phyloP scores from a whole-genome alignment of 2,888 invertebrate genomes.

The Macaria liturata region DNA sequence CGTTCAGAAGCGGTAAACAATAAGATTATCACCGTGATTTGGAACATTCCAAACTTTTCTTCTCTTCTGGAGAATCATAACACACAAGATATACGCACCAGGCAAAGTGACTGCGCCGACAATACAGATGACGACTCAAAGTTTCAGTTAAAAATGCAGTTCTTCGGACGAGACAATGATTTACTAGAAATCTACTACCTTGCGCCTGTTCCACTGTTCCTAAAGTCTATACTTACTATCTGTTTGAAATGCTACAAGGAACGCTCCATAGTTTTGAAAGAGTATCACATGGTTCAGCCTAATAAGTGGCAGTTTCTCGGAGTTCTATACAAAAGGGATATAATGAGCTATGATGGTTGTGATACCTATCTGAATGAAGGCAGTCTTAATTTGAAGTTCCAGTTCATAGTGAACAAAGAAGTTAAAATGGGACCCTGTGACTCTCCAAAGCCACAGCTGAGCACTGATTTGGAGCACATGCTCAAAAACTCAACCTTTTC shows the following conservation, averaged over 20 bases:
- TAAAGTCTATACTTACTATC: constrained; percentile 68
- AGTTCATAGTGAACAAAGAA: constrained; percentile 71
- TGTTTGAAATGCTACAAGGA: constrained; percentile 72
- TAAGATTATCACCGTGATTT: constrained; percentile 69
- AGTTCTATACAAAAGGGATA: constrained; percentile 67
- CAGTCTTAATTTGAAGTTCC: constrained; percentile 68
- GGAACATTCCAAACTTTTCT: constrained; percentile 69
- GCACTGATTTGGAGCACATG: constrained; percentile 69
- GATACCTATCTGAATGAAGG: constrained; percentile 69
- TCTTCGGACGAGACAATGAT: constrained; percentile 69
- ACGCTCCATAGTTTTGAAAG: constrained; percentile 68
- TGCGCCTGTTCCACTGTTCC: constrained; percentile 64
- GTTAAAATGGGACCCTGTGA: constrained; percentile 62
- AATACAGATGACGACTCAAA: constrained; percentile 47
- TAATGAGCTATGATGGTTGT: constrained; percentile 59
- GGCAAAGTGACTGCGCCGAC: constrained; percentile 48
- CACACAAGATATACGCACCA: constrained; percentile 64
- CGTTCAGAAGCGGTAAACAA: constrained; percentile 72
- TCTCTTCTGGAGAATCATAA: constrained; percentile 62
- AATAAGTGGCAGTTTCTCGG: constrained; percentile 77
- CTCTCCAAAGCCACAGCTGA: constrained; percentile 62
- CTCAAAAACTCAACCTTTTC: constrained; percentile 67
- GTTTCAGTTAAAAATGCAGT: constrained; percentile 73
- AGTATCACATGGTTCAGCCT: constrained; percentile 69
- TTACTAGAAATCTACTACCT: constrained; percentile 72